Conservation (phyloP, 2,113 vertebrate genomes). For the Cercopithecus mona region DNA sequence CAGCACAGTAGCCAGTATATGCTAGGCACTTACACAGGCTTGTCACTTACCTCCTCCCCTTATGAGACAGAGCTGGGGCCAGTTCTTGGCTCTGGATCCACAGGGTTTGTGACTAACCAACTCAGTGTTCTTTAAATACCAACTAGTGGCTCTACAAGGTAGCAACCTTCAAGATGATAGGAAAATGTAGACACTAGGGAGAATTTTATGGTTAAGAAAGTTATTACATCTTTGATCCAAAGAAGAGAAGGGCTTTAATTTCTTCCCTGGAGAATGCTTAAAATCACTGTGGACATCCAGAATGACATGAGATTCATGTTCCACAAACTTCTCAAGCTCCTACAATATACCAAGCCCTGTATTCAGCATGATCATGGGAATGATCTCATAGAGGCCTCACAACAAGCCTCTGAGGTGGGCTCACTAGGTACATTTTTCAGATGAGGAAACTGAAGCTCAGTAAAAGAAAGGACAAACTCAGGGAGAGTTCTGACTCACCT, state of each 20-base stretch:
- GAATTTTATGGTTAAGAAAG: background rate
- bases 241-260: background rate
- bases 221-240: background rate
- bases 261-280: background rate
- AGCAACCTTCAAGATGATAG: background rate
- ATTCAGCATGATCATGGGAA: background rate
- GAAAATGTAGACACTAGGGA: conserved; percentile 9
- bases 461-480: background rate
- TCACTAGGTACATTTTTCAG: background rate
- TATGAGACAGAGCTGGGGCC: background rate
- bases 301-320: conserved; percentile 24
- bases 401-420: background rate
- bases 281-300: background rate
- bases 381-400: background rate
- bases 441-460: background rate
- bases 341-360: background rate
- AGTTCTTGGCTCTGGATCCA: background rate
- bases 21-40: background rate
- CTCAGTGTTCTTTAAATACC: background rate
- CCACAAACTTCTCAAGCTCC: background rate
- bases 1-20: background rate
- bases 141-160: background rate
- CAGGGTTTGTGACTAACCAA: background rate
- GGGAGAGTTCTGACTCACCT: background rate
- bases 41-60: background rate